Conservation (phyloP, 2,113 vertebrate genomes). For the Platycercus adscitus region DNA sequence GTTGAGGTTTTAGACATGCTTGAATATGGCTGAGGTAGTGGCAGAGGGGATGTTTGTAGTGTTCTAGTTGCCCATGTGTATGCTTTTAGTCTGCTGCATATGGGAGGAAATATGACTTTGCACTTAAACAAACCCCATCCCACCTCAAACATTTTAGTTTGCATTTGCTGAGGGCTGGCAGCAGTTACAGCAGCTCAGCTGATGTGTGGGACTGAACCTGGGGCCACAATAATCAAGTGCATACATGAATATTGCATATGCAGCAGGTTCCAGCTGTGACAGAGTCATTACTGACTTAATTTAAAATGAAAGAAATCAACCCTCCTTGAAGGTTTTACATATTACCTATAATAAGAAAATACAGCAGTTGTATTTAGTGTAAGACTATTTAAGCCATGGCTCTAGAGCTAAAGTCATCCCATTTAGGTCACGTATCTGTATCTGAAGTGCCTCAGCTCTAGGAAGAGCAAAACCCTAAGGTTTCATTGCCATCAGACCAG, state of each 20-base stretch:
- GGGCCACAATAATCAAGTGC: background rate
- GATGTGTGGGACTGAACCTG: background rate
- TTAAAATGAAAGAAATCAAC: background rate
- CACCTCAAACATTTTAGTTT: background rate
- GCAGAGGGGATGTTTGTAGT: background rate
- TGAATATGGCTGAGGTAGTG: background rate
- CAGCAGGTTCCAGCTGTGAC: background rate
- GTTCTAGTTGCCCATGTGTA: background rate
- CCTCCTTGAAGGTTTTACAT: background rate
- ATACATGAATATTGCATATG: background rate
- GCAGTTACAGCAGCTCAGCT: background rate
- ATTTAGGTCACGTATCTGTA: background rate
- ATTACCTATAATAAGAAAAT: background rate
- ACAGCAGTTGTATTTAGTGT: background rate
- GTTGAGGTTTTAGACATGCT: background rate
- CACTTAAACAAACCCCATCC: background rate
- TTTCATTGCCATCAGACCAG: background rate
- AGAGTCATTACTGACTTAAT: constrained; percentile 1
- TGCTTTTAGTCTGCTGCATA: background rate
- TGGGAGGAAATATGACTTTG: background rate
- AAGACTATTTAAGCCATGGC: background rate
- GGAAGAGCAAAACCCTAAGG: background rate
- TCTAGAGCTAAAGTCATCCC: background rate
- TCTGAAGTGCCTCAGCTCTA: background rate
- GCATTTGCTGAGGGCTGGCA: background rate